These are phyloP conservation scores for Cercocebus atys DNA, from an alignment of 2,113 vertebrate genomes.

Conservation along the genomic window DNA sequence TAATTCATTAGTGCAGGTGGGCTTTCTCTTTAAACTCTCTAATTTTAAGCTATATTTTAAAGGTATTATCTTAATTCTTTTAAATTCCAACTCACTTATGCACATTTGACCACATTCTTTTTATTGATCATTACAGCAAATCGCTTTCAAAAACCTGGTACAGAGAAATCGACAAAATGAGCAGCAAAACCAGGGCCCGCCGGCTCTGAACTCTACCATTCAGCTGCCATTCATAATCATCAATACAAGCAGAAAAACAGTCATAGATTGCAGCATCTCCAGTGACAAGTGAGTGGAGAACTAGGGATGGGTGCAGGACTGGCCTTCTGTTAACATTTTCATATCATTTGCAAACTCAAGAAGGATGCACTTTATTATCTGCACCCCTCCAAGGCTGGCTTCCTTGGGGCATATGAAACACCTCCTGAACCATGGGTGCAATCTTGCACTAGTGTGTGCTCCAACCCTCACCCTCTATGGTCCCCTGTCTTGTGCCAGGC, in stretches of 20 bases:
- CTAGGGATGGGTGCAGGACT: neutral
- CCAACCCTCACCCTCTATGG: too few relatives aligned
- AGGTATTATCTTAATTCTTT: neutral
- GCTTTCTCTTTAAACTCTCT: conserved; percentile 8
- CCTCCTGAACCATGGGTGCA: rapidly evolving
- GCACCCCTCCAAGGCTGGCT: neutral
- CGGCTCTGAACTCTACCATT: conserved; percentile 89
- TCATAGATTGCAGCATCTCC: conserved; percentile 94
- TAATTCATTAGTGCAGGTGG: neutral
- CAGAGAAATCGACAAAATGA: conserved; percentile 91
- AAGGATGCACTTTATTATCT: neutral
- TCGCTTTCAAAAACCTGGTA: conserved; percentile 93
- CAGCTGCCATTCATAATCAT: conserved; percentile 92
- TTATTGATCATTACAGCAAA: conserved; percentile 86
- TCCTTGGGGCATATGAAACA: neutral
- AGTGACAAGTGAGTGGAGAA: conserved; percentile 89
- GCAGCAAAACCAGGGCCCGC: conserved; percentile 86
- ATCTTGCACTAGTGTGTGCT: too few relatives aligned
- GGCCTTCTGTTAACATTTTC: neutral
- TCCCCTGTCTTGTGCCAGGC: neutral
- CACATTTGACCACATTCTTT: neutral
- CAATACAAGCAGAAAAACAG: conserved; percentile 91
- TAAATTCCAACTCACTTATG: neutral
- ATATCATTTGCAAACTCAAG: too few relatives aligned
- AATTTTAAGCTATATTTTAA: conserved; percentile 24